Evolutionary conservation across 2,797 vertebrate species (phyloP).

Genomic region (Gambelia wislizenii): DNA sequence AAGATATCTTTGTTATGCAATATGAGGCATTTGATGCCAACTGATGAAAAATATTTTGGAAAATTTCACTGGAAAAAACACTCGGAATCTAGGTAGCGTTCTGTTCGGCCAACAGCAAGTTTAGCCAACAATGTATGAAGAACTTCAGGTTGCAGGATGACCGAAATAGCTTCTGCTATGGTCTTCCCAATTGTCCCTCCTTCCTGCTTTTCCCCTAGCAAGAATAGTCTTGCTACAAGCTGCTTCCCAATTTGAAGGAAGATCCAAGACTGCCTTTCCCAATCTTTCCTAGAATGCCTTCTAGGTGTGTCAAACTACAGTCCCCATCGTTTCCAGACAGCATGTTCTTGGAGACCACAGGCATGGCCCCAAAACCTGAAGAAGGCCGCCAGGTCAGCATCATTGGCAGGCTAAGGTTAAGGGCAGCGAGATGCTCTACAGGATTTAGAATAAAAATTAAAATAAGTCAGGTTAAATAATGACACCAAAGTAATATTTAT

Average conservation of each 20-base stretch:
- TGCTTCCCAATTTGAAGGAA: not conserved
- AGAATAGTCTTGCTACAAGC: not conserved
- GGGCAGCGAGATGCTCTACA: no score
- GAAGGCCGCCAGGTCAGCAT: no score
- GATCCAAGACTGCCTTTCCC: not conserved
- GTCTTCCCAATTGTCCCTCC: slow-evolving; percentile 1
- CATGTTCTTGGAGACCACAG: not conserved
- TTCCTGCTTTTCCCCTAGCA: not conserved
- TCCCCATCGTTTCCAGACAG: not conserved
- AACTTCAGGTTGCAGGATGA: slow-evolving; percentile 7
- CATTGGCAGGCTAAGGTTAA: no score
- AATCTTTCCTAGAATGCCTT: not conserved
- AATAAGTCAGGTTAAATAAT: no score
- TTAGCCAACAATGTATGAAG: not conserved
- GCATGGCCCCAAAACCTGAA: no score
- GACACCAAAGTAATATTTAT: no score
- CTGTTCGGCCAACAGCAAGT: not conserved
- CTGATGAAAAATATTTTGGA: slow-evolving; percentile 20
- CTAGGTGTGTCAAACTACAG: not conserved
- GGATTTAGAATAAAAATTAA: no score
- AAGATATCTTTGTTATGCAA: slow-evolving; percentile 18
- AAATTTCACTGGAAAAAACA: not conserved
- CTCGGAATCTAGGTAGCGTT: not conserved
- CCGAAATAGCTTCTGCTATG: not conserved
- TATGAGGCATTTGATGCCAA: not conserved